Conservation (phyloP, 1,140 invertebrate species). For the Drosophila ogumai region DNA sequence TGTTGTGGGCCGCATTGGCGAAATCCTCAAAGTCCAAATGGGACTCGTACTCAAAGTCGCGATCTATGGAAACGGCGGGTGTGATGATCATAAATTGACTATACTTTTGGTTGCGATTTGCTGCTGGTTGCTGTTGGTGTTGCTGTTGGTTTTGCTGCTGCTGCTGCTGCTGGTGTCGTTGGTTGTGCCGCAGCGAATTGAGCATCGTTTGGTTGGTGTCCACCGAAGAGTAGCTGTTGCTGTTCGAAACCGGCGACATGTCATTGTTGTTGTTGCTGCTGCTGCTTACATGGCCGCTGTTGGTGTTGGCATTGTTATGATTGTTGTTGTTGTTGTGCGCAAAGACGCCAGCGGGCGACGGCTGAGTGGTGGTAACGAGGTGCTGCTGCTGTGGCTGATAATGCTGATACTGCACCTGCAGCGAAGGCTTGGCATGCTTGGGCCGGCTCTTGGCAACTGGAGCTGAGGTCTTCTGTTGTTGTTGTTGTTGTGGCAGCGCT, state of each 20-base stretch:
- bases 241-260: conserved; percentile 76
- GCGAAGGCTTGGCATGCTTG: conserved; percentile 59
- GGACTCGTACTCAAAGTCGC: conserved; percentile 77
- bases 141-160: conserved; percentile 27
- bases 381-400: conserved; percentile 59
- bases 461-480: conserved; percentile 67
- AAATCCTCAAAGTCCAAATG: conserved; percentile 76
- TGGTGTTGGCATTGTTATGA: conserved; percentile 22
- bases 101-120: conserved; percentile 69
- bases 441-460: conserved; percentile 75
- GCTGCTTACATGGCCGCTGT: conserved; percentile 38
- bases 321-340: conserved; percentile 69
- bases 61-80: conserved; percentile 84
- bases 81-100: conserved; percentile 85
- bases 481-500: conserved; percentile 49
- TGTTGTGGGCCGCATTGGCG: conserved; percentile 73
- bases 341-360: conserved; percentile 76
- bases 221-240: conserved; percentile 79
- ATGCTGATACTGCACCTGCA: conserved; percentile 66
- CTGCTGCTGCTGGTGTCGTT: conserved; percentile 18
- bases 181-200: conserved; percentile 64
- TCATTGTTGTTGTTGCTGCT: conserved; percentile 72
- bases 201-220: conserved; percentile 83
- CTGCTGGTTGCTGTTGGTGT: conserved; percentile 30
- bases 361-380: conserved; percentile 76